Percentiles rank a stretch among this genome's conserved stretches.
Evolutionary conservation across 2,888 invertebrate species (phyloP).

Genomic region (Antitype chi): DNA sequence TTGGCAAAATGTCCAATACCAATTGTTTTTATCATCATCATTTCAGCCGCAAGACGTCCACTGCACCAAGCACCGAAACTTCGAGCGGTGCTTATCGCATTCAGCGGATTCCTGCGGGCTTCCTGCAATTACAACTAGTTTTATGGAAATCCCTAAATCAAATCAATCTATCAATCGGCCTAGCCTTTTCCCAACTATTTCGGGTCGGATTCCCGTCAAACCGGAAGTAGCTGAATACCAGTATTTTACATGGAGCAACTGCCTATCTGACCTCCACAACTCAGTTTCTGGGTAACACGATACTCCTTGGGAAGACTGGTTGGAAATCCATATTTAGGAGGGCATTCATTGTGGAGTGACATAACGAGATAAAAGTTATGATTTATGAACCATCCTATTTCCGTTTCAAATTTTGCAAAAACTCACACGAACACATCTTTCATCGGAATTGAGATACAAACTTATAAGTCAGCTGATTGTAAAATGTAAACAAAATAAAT

Average conservation of each 20-base stretch:
- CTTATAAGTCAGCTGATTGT: slow-evolving; percentile 45
- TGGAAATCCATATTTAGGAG: not conserved
- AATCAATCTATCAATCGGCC: not conserved
- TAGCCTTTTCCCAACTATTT: not conserved
- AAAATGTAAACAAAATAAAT: slow-evolving; percentile 48
- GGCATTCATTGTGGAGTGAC: not conserved
- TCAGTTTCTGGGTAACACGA: not conserved
- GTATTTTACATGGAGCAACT: not conserved
- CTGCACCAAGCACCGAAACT: no score
- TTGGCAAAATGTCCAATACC: no score
- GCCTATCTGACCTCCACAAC: not conserved
- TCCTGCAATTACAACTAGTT: not conserved
- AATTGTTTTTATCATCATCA: no score
- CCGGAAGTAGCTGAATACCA: not conserved
- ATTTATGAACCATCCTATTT: not conserved
- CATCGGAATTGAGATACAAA: slow-evolving; percentile 45
- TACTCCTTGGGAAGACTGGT: not conserved
- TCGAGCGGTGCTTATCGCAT: no score
- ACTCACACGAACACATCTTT: slow-evolving; percentile 23
- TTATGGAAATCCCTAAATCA: not conserved
- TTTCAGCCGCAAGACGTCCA: no score
- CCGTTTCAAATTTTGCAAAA: not conserved
- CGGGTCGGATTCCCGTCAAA: not conserved
- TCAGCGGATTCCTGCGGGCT: no score
- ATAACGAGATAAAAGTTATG: not conserved